These are phyloP conservation scores for Pseudomyrmex cubaensis DNA, from an alignment of 1,140 invertebrate genomes.

Conservation along the genomic window DNA sequence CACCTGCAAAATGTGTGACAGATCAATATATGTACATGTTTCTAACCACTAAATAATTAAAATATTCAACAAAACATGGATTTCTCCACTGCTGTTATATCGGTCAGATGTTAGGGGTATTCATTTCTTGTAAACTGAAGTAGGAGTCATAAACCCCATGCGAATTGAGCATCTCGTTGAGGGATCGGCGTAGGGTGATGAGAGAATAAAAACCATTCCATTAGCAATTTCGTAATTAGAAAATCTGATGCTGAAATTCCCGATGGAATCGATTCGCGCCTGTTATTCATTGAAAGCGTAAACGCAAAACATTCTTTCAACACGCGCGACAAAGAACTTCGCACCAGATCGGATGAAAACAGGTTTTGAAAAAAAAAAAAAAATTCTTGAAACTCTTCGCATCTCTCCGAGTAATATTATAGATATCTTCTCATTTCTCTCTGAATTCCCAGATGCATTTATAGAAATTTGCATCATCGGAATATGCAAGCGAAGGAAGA, in stretches of 20 bases:
- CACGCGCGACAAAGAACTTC: conserved; percentile 37
- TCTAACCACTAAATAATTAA: too few relatives aligned
- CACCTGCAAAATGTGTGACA: too few relatives aligned
- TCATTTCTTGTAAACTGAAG: not conserved
- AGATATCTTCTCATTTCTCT: not conserved
- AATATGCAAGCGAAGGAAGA: not conserved
- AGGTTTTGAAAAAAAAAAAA: conserved; percentile 33
- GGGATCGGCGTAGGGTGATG: not conserved
- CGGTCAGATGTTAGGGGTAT: too few relatives aligned
- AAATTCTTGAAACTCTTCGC: not conserved
- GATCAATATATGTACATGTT: too few relatives aligned
- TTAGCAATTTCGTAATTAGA: conserved; percentile 84
- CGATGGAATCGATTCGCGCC: conserved; percentile 59
- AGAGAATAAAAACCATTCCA: conserved; percentile 68
- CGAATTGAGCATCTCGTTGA: conserved; percentile 6
- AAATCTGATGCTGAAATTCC: conserved; percentile 76
- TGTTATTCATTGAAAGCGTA: conserved; percentile 73
- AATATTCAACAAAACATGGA: too few relatives aligned
- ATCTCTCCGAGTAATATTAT: not conserved
- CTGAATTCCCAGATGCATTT: conserved; percentile 49
- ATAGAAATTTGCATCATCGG: conserved; percentile 12
- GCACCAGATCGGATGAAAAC: not conserved
- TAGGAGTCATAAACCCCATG: not conserved
- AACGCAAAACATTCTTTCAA: conserved; percentile 65
- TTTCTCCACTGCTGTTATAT: too few relatives aligned